These are phyloP conservation scores for Holacanthella duospinosa DNA, from an alignment of 2,888 invertebrate species.

Conservation along the genomic window DNA sequence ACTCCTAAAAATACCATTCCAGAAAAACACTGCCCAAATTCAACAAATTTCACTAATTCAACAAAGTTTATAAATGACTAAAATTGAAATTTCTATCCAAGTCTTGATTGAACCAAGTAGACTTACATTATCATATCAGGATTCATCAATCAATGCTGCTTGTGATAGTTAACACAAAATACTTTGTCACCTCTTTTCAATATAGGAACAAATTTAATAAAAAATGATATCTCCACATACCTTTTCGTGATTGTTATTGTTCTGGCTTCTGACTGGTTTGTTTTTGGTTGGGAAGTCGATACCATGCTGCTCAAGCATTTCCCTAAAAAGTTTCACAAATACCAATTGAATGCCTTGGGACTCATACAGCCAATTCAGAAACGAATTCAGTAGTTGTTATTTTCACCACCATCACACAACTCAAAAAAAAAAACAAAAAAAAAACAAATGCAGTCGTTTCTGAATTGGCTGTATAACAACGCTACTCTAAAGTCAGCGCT, in stretches of 20 bases:
- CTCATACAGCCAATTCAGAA: no score
- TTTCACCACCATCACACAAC: no score
- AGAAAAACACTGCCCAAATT: background rate
- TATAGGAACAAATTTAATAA: background rate
- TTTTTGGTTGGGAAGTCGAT: slow-evolving; percentile 17
- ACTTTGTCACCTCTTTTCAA: no score
- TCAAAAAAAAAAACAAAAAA: no score
- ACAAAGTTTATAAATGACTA: no score
- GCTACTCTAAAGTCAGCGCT: background rate
- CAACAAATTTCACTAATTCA: no score
- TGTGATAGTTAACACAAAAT: background rate
- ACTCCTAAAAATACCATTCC: background rate
- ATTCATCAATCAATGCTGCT: background rate
- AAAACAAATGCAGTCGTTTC: background rate
- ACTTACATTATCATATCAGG: background rate
- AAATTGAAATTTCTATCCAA: background rate
- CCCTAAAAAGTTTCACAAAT: no score
- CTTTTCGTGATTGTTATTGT: slow-evolving; percentile 31
- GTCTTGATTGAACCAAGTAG: background rate
- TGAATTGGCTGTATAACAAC: no score
- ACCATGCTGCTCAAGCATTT: slow-evolving; percentile 21
- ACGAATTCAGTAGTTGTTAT: no score
- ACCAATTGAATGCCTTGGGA: no score
- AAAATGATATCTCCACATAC: slow-evolving; percentile 14
- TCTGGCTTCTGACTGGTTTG: slow-evolving; percentile 17